These are phyloP conservation scores for Bombus ignitus DNA, from an alignment of 1,140 invertebrate genomes.

Conservation along the genomic window DNA sequence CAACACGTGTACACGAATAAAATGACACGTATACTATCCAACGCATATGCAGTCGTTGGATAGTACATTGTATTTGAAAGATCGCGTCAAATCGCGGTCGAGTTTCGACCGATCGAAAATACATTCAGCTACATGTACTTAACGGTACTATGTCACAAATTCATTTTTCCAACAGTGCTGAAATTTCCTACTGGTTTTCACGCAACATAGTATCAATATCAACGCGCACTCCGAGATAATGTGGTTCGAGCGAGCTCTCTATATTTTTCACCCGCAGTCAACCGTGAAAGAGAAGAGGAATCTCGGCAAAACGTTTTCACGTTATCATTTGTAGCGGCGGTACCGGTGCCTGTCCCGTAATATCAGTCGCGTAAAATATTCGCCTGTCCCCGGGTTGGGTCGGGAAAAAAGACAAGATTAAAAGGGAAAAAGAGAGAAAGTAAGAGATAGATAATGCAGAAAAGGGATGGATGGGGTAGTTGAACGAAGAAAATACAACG, in stretches of 20 bases:
- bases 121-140: neutral
- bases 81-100: neutral
- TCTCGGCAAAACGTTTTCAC: constrained; percentile 56
- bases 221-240: constrained; percentile 40
- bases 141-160: neutral
- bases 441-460: constrained; percentile 6
- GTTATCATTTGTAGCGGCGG: constrained; percentile 55
- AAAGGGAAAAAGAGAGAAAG: neutral
- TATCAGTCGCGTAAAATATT: constrained; percentile 63
- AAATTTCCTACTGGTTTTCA: constrained; percentile 11
- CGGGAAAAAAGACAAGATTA: neutral
- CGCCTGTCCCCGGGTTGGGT: constrained; percentile 44
- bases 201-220: constrained; percentile 32
- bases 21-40: too few relatives aligned
- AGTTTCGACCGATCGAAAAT: neutral
- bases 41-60: too few relatives aligned
- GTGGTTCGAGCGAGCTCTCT: constrained; percentile 22
- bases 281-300: constrained; percentile 47
- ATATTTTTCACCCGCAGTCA: constrained; percentile 49
- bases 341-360: constrained; percentile 6
- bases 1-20: neutral
- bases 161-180: neutral
- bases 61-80: neutral
- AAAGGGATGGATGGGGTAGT: neutral
- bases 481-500: constrained; percentile 29